Evolutionary conservation across 2,888 invertebrate genomes (phyloP).

Genomic region (Ochlodes sylvanus): DNA sequence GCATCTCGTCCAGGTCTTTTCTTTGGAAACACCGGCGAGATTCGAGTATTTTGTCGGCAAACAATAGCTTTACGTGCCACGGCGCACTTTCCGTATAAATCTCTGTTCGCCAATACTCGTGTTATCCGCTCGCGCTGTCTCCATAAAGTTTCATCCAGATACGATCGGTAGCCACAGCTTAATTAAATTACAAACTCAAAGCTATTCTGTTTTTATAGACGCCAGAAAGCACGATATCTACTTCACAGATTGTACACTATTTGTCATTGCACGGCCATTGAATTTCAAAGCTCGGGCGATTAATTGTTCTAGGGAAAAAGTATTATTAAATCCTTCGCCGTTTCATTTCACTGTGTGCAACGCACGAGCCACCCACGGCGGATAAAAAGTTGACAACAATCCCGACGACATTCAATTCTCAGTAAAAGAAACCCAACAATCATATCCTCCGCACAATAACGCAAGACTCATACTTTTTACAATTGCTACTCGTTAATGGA

Average conservation of each 20-base stretch:
- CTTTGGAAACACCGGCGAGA: conserved; percentile 44
- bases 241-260: conserved; percentile 33
- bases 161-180: conserved; percentile 48
- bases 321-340: conserved; percentile 45
- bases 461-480: conserved; percentile 34
- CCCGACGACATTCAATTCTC: conserved; percentile 53
- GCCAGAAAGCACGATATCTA: conserved; percentile 33
- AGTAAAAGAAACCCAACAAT: conserved; percentile 40
- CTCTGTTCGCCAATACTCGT: conserved; percentile 36
- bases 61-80: conserved; percentile 43
- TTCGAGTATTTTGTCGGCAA: conserved; percentile 34
- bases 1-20: conserved; percentile 37
- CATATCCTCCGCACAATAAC: conserved; percentile 33
- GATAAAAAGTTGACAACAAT: conserved; percentile 59
- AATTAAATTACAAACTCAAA: conserved; percentile 46
- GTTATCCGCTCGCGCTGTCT: conserved; percentile 46
- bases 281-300: conserved; percentile 26
- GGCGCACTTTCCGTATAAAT: conserved; percentile 35
- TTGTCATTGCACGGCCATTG: conserved; percentile 33
- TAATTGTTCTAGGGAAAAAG: conserved; percentile 44
- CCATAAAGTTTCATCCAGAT: conserved; percentile 48
- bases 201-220: conserved; percentile 30
- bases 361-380: conserved; percentile 47
- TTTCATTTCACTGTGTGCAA: conserved; percentile 51
- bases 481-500: conserved; percentile 35